Percentiles rank a stretch among this genome's conserved stretches.
Conservation (phyloP, 37 sponge, comb jelly and placozoan species). For the Lycopodina hypogea region DNA sequence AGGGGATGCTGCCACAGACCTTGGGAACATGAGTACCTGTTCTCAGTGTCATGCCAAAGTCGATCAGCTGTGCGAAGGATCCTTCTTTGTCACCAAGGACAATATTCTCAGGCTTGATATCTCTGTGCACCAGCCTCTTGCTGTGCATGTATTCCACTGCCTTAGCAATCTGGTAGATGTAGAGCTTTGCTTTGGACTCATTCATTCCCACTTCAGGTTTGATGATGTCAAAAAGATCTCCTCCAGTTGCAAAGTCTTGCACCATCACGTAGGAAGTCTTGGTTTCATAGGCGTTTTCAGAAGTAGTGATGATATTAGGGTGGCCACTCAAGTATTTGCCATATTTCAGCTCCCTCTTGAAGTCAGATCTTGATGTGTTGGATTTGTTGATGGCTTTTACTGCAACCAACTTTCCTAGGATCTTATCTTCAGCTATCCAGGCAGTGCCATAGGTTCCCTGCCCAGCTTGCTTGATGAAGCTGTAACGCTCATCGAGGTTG, state of each 20-base stretch:
- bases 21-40: constrained; percentile 77
- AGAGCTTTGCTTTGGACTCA: constrained; percentile 54
- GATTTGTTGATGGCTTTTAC: constrained; percentile 85
- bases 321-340: constrained; percentile 67
- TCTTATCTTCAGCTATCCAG: constrained; percentile 80
- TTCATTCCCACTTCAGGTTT: constrained; percentile 84
- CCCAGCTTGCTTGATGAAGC: constrained; percentile 76
- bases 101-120: constrained; percentile 92
- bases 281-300: constrained; percentile 82
- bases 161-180: constrained; percentile 70
- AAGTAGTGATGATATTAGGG: constrained; percentile 79
- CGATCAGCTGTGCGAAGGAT: constrained; percentile 68
- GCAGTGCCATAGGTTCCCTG: constrained; percentile 90
- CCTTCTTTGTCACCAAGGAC: constrained; percentile 79
- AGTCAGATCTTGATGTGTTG: constrained; percentile 48
- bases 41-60: constrained; percentile 93
- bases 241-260: constrained; percentile 86
- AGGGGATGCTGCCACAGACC: constrained; percentile 93
- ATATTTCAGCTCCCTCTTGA: constrained; percentile 94
- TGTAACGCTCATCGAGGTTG: constrained; percentile 76
- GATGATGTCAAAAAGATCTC: constrained; percentile 92
- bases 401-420: constrained; percentile 57
- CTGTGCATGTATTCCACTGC: constrained; percentile 90
- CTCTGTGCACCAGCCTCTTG: constrained; percentile 89
- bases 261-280: constrained; percentile 86